These are phyloP conservation scores for Menura novaehollandiae DNA, from an alignment of 2,113 vertebrate genomes.

Conservation along the genomic window DNA sequence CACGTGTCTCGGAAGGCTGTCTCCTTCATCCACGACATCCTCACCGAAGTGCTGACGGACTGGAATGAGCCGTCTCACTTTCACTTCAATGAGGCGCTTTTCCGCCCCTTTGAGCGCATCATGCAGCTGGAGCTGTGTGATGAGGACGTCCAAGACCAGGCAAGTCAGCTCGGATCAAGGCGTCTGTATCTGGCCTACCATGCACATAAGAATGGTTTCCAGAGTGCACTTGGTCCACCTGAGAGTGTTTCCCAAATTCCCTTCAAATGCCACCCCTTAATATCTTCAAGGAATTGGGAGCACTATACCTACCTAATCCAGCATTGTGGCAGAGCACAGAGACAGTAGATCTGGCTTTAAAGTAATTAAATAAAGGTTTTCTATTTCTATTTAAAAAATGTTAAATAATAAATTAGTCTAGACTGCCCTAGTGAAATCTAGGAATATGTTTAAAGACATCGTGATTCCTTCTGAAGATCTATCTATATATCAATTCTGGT, in stretches of 20 bases:
- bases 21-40: constrained; percentile 95
- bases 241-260: not conserved
- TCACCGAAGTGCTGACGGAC: constrained; percentile 89
- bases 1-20: constrained; percentile 96
- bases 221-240: not conserved
- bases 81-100: constrained; percentile 93
- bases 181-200: not conserved
- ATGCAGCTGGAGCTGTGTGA: constrained; percentile 98
- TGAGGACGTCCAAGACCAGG: constrained; percentile 98
- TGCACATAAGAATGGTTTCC: not conserved
- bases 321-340: not conserved
- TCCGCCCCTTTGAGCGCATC: constrained; percentile 94
- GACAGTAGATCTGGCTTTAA: not conserved
- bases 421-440: not conserved
- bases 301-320: not conserved
- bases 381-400: not conserved
- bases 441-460: not conserved
- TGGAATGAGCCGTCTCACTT: constrained; percentile 93
- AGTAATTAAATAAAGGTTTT: not conserved
- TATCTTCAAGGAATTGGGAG: not conserved
- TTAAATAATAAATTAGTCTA: not conserved
- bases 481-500: not conserved
- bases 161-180: not conserved
- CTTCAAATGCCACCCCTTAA: not conserved
- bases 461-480: not conserved